Evolutionary conservation across 64 coral and sea anemone species (phyloP), one percentile per base, ranked within the genome.

Genomic region (Orbicella faveolata): DNA sequence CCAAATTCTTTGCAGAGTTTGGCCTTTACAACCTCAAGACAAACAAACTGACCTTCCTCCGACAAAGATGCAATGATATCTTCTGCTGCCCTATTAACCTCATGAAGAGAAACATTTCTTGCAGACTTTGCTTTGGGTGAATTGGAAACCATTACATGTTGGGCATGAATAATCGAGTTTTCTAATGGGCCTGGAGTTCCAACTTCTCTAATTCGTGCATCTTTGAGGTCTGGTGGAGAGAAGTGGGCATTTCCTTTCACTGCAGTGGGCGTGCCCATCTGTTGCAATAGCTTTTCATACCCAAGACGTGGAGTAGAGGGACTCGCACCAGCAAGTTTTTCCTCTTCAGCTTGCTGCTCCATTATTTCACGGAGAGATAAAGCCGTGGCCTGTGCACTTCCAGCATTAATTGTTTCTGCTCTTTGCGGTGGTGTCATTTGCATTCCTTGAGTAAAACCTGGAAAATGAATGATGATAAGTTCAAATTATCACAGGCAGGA

Each of bases 31-130:
- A 18, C 57, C 63, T 92, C 94, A 70, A 93, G 73, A 6, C 83
- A 67, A 86, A 96, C 94, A 96, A 77, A 89, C 2, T 76, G 39
- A 85, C 87, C 94, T 16, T 55, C 73, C 14, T 63, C 44, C 39
- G 94, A 76, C 57, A 96, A 55, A 61, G 81, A 70, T 23, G 48
- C 19, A 20, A 89, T 89, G 1, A 93, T 92, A 62, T 74, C 77
- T 25, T 93, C 67, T 75, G 94, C 64, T 87, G 87, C 75, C 64
- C 89, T 83, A 75, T 96, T 96, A 57, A 96, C 55, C 79, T 96
- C 80, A 26, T 39, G 21, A 66, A 30, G 0, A 51, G 89, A 84
- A 44, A 72, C 1, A 19, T 37, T 69, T 20, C 55, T 75, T 9
- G 13, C 15, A 25, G 69, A 12, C 16, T 52, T 74, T 59, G 55